Evolutionary conservation across 2,113 vertebrate species (phyloP).

Genomic region (Lanius collurio): DNA sequence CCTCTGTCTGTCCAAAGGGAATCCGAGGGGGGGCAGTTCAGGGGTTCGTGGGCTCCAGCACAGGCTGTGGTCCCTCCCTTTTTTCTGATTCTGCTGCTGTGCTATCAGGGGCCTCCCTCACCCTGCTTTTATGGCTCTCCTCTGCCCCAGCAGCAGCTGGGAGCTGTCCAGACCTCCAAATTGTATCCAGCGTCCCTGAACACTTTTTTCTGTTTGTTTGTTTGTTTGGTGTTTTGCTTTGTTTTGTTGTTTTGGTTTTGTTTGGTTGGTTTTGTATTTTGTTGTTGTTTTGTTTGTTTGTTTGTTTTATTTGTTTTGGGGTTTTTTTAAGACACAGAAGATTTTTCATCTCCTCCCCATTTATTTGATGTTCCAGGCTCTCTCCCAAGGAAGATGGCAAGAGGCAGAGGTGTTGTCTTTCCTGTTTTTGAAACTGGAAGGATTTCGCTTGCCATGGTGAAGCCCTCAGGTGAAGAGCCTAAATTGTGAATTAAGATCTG

Average conservation of each 20-base stretch:
- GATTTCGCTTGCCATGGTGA: not conserved
- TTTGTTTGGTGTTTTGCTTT: no score
- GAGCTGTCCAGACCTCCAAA: not conserved
- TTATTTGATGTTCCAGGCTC: not conserved
- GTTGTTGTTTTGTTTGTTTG: no score
- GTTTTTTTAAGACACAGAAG: not conserved
- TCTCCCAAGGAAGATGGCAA: not conserved
- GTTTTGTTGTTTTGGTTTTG: no score
- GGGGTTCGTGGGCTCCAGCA: not conserved
- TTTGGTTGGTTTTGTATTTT: no score
- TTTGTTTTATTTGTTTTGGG: no score
- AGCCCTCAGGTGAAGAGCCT: not conserved
- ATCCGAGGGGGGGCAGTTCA: not conserved
- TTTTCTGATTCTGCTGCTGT: not conserved
- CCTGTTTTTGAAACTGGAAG: not conserved
- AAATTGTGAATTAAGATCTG: not conserved
- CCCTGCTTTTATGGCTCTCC: fast-evolving
- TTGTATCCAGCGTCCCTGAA: fast-evolving
- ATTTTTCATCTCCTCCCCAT: not conserved
- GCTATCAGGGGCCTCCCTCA: not conserved
- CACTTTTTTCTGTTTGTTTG: no score
- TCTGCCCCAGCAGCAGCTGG: not conserved
- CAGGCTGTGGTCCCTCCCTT: not conserved
- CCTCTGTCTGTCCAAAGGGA: not conserved
- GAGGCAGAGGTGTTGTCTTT: not conserved